Conservation (phyloP, 2,113 vertebrate genomes). For the Petrocephalus zakoni region DNA sequence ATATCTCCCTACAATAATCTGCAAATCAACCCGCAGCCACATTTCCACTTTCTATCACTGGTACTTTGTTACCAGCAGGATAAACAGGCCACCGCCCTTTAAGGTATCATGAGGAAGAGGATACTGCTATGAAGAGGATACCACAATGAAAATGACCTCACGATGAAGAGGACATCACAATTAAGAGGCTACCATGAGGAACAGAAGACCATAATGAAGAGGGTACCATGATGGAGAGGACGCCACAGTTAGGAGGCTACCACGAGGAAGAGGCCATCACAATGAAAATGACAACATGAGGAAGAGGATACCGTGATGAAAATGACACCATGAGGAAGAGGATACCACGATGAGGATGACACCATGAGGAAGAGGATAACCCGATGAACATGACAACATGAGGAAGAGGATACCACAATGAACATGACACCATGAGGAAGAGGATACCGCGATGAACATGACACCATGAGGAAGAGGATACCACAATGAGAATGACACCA, state of each 20-base stretch:
- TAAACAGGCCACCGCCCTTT: neutral
- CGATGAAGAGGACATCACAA: neutral
- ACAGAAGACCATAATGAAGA: neutral
- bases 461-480: neutral
- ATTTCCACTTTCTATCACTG: neutral
- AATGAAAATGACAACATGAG: neutral
- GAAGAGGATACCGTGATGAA: neutral
- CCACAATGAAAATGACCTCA: neutral
- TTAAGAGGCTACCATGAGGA: neutral
- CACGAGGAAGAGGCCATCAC: neutral
- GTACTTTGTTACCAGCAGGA: neutral
- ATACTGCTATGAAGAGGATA: neutral
- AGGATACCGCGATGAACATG: neutral
- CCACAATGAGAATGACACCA: neutral
- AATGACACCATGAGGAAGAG: neutral
- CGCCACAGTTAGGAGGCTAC: too few relatives aligned
- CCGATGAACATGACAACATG: neutral
- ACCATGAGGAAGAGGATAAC: neutral
- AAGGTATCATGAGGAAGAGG: too few relatives aligned
- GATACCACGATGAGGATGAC: neutral
- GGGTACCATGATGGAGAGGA: too few relatives aligned
- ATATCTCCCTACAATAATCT: neutral
- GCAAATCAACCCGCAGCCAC: neutral
- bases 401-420: neutral
- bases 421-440: neutral